A percentile compares a stretch with the other conserved stretches of the same genome.
These are phyloP conservation scores for Lacerta bilineata DNA, from an alignment of 2,797 vertebrate genomes.

Conservation along the genomic window DNA sequence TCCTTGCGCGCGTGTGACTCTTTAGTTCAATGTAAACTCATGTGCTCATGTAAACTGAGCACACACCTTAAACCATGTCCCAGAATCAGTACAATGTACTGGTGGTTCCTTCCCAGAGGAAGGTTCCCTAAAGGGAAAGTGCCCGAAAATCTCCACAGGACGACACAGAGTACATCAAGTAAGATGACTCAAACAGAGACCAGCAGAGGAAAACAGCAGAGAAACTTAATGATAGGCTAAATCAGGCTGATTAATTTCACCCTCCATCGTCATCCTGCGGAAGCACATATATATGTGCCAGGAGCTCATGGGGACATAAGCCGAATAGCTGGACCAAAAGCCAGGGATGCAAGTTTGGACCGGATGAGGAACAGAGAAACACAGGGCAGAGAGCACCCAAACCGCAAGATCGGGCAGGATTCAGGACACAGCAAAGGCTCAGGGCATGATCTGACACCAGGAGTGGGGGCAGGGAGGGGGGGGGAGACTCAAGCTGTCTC, in stretches of 20 bases:
- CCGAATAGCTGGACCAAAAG: constrained; percentile 41
- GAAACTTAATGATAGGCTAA: constrained; percentile 48
- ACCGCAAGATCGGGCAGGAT: constrained; percentile 7
- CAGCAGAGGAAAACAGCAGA: constrained; percentile 23
- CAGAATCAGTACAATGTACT: background rate
- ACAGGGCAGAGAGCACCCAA: background rate
- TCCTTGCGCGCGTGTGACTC: no score
- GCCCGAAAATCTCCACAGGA: background rate
- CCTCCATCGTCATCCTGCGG: constrained; percentile 34
- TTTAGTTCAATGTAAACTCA: no score
- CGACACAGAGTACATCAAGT: background rate
- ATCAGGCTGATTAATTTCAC: constrained; percentile 39
- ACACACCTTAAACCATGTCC: background rate
- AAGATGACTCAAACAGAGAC: constrained; percentile 10
- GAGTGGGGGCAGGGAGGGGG: no score
- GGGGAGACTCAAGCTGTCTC: background rate
- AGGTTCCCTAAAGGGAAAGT: background rate
- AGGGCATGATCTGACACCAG: background rate
- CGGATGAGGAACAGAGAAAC: constrained; percentile 31
- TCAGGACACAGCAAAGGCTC: constrained; percentile 4
- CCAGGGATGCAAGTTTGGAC: constrained; percentile 44
- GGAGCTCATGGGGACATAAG: constrained; percentile 36
- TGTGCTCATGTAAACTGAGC: background rate
- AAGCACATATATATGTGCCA: constrained; percentile 24
- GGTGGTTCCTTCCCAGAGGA: background rate